These are phyloP conservation scores for Tubulanus polymorphus DNA, from an alignment of 2,888 invertebrate species.

Conservation along the genomic window DNA sequence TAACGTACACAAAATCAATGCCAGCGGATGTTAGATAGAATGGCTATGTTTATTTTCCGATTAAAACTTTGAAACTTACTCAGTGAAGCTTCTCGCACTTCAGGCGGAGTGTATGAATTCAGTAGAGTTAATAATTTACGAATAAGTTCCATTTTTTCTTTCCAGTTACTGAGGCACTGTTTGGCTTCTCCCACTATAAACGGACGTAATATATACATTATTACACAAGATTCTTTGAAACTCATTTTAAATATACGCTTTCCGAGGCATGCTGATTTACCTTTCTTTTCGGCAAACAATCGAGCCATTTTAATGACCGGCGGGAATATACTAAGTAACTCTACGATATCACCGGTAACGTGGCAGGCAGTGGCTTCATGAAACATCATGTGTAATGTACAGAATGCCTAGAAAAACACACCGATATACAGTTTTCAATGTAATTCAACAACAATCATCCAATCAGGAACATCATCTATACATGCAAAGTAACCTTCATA, in stretches of 20 bases:
- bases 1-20: slow-evolving; percentile 4
- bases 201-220: too few species aligned
- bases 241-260: neutral
- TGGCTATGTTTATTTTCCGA: too few species aligned
- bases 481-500: too few species aligned
- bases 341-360: slow-evolving; percentile 77
- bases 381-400: slow-evolving; percentile 87
- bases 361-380: slow-evolving; percentile 89
- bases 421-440: slow-evolving; percentile 1
- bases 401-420: slow-evolving; percentile 67
- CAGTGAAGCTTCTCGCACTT: slow-evolving; percentile 74
- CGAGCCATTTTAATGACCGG: slow-evolving; percentile 56
- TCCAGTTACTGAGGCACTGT: slow-evolving; percentile 54
- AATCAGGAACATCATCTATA: neutral
- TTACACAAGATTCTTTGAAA: too few species aligned
- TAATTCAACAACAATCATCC: neutral
- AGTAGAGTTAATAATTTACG: slow-evolving; percentile 79
- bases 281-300: slow-evolving; percentile 27
- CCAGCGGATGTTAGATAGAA: too few species aligned
- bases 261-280: slow-evolving; percentile 9
- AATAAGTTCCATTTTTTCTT: slow-evolving; percentile 85
- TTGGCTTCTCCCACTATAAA: slow-evolving; percentile 30
- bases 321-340: slow-evolving; percentile 63
- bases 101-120: slow-evolving; percentile 83
- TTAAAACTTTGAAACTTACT: too few species aligned